A percentile compares a stretch with the other conserved stretches of the same genome.
Conservation (phyloP, 1,140 invertebrate species). For the Leptopilina boulardi region DNA sequence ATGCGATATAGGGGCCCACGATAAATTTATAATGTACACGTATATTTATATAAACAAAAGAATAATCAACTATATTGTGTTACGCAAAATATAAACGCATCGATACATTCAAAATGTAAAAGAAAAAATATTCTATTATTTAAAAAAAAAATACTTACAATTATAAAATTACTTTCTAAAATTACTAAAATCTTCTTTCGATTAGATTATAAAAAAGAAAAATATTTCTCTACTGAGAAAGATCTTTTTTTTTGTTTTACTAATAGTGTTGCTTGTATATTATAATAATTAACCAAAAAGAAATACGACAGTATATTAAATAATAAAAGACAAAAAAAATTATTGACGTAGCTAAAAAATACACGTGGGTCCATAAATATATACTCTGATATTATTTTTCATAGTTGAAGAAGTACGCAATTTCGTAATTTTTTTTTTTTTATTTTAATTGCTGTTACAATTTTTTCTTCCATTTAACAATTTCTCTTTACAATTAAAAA, state of each 20-base stretch:
- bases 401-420: conserved; percentile 62
- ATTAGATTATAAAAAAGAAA: too few species aligned
- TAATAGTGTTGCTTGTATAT: not conserved
- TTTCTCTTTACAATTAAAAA: conserved; percentile 11
- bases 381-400: conserved; percentile 73
- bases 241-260: not conserved
- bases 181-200: not conserved
- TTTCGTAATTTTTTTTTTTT: conserved; percentile 40
- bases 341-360: conserved; percentile 67
- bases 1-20: conserved; percentile 63
- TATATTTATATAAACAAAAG: conserved; percentile 45
- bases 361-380: conserved; percentile 71
- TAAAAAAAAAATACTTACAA: too few species aligned
- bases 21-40: conserved; percentile 50
- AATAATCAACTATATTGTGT: conserved; percentile 46
- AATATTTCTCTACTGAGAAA: not conserved
- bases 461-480: conserved; percentile 48
- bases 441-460: too few species aligned
- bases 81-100: conserved; percentile 22
- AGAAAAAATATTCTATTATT: too few species aligned
- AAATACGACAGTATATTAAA: conserved; percentile 60
- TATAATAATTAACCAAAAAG: conserved; percentile 44
- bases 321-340: conserved; percentile 57
- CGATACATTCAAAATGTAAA: conserved; percentile 29
- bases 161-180: too few species aligned